Percentiles rank a stretch among this genome's conserved stretches.
phyloP scores from a whole-genome alignment of 2,888 invertebrate species.

The Ennomos fuscantarius region DNA sequence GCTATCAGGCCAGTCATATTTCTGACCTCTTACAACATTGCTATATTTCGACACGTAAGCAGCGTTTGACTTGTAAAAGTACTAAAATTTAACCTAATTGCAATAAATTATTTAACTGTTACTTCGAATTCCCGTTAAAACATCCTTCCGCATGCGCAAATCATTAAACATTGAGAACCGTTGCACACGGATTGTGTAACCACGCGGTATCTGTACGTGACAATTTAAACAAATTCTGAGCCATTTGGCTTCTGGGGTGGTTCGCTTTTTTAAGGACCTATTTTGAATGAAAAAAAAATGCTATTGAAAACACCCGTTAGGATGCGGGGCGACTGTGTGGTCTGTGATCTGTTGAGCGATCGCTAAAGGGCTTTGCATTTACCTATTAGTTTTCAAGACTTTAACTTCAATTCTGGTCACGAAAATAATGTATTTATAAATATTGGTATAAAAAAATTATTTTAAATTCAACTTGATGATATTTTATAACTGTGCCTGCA shows the following conservation, averaged over 20 bases:
- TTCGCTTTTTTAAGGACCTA: conserved; percentile 75
- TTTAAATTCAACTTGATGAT: too few relatives aligned
- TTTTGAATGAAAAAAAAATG: conserved; percentile 73
- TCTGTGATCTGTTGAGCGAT: conserved; percentile 39
- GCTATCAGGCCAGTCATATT: too few relatives aligned
- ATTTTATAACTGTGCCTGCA: too few relatives aligned
- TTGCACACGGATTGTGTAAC: conserved; percentile 73
- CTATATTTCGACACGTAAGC: too few relatives aligned
- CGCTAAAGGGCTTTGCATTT: conserved; percentile 20
- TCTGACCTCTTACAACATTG: too few relatives aligned
- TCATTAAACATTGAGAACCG: conserved; percentile 60
- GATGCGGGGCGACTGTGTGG: conserved; percentile 81
- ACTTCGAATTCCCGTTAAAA: neutral
- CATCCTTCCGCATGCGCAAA: conserved; percentile 7
- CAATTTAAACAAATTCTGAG: conserved; percentile 85
- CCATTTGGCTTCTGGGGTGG: conserved; percentile 85
- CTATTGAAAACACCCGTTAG: conserved; percentile 71
- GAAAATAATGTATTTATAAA: too few relatives aligned
- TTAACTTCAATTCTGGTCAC: neutral
- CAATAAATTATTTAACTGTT: too few relatives aligned
- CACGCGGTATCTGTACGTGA: conserved; percentile 82
- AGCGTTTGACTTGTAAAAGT: too few relatives aligned
- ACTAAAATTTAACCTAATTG: too few relatives aligned
- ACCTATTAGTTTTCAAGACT: neutral
- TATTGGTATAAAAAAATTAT: too few relatives aligned